Evolutionary conservation across 2,797 vertebrate genomes (phyloP).

Genomic region (Darevskia mixta): DNA sequence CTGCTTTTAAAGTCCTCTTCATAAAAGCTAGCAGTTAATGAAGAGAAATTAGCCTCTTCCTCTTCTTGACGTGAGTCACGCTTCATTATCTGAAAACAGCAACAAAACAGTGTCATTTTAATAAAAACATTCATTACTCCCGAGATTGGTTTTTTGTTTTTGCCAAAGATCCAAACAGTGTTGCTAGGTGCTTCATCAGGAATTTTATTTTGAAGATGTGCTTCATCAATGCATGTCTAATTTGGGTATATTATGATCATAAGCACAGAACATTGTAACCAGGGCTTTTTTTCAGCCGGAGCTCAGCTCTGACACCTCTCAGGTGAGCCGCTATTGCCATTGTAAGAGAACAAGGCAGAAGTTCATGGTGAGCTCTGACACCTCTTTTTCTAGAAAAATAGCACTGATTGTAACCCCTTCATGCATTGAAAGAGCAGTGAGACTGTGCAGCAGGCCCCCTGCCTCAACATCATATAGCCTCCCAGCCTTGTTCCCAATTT

Average conservation of each 20-base stretch:
- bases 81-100: slow-evolving; percentile 23
- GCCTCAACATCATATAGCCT: neutral
- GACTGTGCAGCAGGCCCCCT: neutral
- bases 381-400: too few species aligned
- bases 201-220: slow-evolving; percentile 1
- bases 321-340: too few species aligned
- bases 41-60: slow-evolving; percentile 15
- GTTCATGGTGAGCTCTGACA: too few species aligned
- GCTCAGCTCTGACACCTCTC: too few species aligned
- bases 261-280: neutral
- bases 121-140: slow-evolving; percentile 21
- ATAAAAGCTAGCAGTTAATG: slow-evolving; percentile 31
- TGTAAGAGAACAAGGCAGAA: too few species aligned
- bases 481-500: too few species aligned
- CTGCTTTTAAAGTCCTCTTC: slow-evolving; percentile 4
- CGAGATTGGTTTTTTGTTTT: slow-evolving; percentile 9
- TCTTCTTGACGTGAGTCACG: slow-evolving; percentile 20
- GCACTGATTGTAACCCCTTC: neutral
- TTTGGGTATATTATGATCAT: neutral
- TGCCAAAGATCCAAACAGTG: neutral
- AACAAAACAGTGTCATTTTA: slow-evolving; percentile 10
- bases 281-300: too few species aligned
- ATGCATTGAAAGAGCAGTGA: neutral
- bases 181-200: neutral
- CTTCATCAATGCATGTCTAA: neutral